Evolutionary conservation across 2,888 invertebrate genomes (phyloP), one percentile per base, ranked within the genome.

Genomic region (Gryllus longicercus): DNA sequence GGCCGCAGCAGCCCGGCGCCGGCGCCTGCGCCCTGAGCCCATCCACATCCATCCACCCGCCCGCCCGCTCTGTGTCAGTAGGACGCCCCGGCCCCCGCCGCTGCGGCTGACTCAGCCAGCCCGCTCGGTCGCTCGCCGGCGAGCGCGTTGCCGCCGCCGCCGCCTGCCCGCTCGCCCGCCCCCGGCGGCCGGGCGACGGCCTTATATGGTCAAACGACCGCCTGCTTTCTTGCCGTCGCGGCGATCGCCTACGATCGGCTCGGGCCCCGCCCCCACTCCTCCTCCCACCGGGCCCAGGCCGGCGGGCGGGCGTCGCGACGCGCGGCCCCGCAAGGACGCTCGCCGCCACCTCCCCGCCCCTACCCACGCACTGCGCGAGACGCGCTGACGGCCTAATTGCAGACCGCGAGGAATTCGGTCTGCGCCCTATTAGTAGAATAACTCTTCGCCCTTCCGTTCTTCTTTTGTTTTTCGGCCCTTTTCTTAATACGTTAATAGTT

Each of bases 151-250:
- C 18, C 25, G 25, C 25, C 25, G 25, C 25, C 4, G 4, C 25
- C 25, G 25, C 25, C 25, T 5, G 3, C 25, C 38, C 38, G 8
- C 38, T 8, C 38, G 38, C 38, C 8, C 38, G 38, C 38, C 38
- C 38, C 38, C 38, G 38, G 38, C 38, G 38, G 38, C 16, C n/a
- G 16, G 63, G 63, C n/a, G 63, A 11, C 16, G 63, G 14, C 63
- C 63, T 63, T 63, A 63, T 63, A 63, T 63, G 63, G 63, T 14
- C 63, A 63, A 63, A n/a, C 63, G 63, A n/a, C 63, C 63, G 63
- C 63, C 14, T 38, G 63, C n/a, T 14, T 14, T 18, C 63, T 63
- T n/a, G 16, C 63, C 11, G 63, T 14, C 63, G 63, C 5, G 14
- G 63, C 63, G 63, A 63, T n/a, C 63, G 16, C n/a, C 63, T 63